A percentile compares a stretch with the other conserved stretches of the same genome.
Conservation (phyloP, 2,888 invertebrate genomes). For the Drosophila bunnanda region DNA sequence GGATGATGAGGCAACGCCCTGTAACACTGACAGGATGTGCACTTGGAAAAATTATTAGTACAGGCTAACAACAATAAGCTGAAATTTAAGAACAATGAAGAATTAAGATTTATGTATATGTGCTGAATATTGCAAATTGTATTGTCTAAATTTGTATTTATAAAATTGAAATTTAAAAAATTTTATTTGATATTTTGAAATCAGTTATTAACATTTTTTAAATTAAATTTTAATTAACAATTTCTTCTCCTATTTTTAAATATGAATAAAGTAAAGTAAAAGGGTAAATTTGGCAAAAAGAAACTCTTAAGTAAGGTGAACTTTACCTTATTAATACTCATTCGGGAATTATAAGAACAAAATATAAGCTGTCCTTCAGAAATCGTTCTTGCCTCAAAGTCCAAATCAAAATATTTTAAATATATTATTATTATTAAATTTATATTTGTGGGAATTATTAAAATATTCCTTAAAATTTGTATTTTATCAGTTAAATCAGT, state of each 20-base stretch:
- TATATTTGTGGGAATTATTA: background rate
- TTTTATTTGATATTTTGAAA: too few relatives aligned
- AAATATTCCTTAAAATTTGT: background rate
- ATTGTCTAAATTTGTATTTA: background rate
- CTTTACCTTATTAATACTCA: background rate
- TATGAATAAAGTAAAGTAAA: background rate
- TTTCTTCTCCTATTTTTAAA: background rate
- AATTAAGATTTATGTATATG: background rate
- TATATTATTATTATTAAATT: background rate
- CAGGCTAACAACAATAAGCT: background rate
- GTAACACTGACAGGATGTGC: slow-evolving; percentile 44
- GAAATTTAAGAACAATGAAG: background rate
- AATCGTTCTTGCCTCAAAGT: too few relatives aligned
- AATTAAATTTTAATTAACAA: too few relatives aligned
- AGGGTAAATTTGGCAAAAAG: too few relatives aligned
- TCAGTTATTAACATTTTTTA: too few relatives aligned
- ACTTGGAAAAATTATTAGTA: background rate
- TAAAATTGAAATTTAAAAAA: too few relatives aligned
- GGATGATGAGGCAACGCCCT: slow-evolving; percentile 70
- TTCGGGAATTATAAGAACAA: background rate
- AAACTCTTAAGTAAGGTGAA: background rate
- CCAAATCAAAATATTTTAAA: background rate
- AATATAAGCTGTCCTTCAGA: too few relatives aligned
- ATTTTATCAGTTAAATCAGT: background rate
- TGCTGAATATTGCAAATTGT: background rate